These are phyloP conservation scores for Thysanoteuthis rhombus DNA, from an alignment of 2,888 invertebrate genomes.

Conservation along the genomic window DNA sequence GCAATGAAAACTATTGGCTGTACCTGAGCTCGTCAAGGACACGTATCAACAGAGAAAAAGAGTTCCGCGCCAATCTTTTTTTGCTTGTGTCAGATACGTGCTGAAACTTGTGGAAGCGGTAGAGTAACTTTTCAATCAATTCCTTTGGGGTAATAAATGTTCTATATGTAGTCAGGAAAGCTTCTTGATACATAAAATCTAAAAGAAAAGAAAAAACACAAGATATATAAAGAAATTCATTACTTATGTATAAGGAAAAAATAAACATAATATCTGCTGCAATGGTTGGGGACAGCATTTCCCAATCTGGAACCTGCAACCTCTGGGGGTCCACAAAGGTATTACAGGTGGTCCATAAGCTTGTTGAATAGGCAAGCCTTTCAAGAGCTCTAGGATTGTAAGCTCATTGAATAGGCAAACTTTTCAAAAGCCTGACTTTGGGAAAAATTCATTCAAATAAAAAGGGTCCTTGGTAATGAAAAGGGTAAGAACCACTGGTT, in stretches of 20 bases:
- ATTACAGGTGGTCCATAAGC: no score
- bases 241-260: neutral
- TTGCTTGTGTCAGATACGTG: slow-evolving; percentile 67
- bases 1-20: slow-evolving; percentile 49
- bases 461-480: no score
- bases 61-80: slow-evolving; percentile 81
- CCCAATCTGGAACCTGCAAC: no score
- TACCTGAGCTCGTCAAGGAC: slow-evolving; percentile 96
- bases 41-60: slow-evolving; percentile 90
- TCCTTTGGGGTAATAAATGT: slow-evolving; percentile 91
- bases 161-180: slow-evolving; percentile 96
- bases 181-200: slow-evolving; percentile 96
- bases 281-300: no score
- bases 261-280: neutral
- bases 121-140: slow-evolving; percentile 85
- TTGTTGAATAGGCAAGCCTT: no score
- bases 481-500: no score
- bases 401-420: no score
- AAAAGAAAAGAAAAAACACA: slow-evolving; percentile 52
- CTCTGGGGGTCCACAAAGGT: no score
- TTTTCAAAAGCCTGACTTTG: no score
- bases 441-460: no score
- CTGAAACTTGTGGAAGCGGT: slow-evolving; percentile 81
- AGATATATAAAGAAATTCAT: neutral
- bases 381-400: no score